Base-by-base conservation (phyloP, 2,888 invertebrate genomes). In the Drosophila diplacantha region DNA sequence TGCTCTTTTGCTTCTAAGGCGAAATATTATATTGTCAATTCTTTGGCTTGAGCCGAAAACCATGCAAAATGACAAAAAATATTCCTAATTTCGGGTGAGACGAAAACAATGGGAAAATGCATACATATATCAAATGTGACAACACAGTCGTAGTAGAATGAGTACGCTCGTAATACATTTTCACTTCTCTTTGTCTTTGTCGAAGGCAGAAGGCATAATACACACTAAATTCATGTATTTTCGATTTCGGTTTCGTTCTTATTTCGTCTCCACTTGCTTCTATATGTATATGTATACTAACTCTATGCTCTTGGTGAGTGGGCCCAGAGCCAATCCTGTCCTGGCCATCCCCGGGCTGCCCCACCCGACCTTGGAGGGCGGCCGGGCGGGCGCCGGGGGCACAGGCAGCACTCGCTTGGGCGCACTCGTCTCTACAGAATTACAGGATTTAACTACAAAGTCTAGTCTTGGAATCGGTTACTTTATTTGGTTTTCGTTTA, bases 21-120 rank as follows among this genome's bases (percentile, higher is more conserved):
- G 82, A 85, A 85, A 85, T 84, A 84, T 84, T 81, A 80, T 80
- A 84, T 85, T 85, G 85, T 85, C 85, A 84, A 78, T 81, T 83
- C 81, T 72, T 81, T 85, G 85, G 84, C 84, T 85, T 74, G 84
- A 85, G 85, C 85, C 85, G 73, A 79, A 83, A 85, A 80, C 85
- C 85, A 78, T 76, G 72, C 78, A 84, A 85, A 76, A 78, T 84
- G 84, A 85, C 84, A 84, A 83, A 80, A 78, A 73, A 74, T 78
- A 85, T 76, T 81, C 85, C 81, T 74, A 73, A 73, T 46, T 41
- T 60, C 43, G 67, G 66, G 34, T 61, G 49, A 61, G 59, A 55
- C 59, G 43, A 61, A 61, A 59, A 50, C 22, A 61, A 64, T 31
- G 49, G 63, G 47, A 47, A 52, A 63, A 60, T 37, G 44, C 59